phyloP scores from a whole-genome alignment of 2,888 invertebrate species.

The Drosophila robusta region DNA sequence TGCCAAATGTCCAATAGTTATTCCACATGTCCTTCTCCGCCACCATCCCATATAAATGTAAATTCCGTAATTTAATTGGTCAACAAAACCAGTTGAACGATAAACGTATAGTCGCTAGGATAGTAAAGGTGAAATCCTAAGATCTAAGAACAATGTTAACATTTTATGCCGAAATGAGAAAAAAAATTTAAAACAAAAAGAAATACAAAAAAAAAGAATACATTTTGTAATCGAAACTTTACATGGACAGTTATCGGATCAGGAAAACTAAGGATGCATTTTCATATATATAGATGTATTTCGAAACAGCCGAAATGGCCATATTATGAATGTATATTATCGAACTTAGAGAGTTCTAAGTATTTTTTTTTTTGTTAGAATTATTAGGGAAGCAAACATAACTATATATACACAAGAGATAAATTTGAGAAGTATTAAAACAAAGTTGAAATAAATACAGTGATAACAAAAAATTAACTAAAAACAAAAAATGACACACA shows the following conservation, averaged over 20 bases:
- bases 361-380: constrained; percentile 22
- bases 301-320: constrained; percentile 6
- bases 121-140: constrained; percentile 75
- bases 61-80: neutral
- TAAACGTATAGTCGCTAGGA: constrained; percentile 25
- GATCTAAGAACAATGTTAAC: constrained; percentile 77
- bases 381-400: constrained; percentile 18
- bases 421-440: constrained; percentile 15
- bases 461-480: constrained; percentile 10
- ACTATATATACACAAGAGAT: constrained; percentile 23
- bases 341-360: constrained; percentile 1
- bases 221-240: constrained; percentile 56
- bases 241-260: constrained; percentile 44
- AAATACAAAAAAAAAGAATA: constrained; percentile 13
- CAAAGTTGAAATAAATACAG: neutral
- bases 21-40: neutral
- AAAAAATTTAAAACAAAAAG: constrained; percentile 23
- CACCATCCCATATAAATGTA: neutral
- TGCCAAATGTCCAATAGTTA: constrained; percentile 3
- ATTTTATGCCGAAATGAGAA: constrained; percentile 61
- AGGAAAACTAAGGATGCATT: constrained; percentile 20
- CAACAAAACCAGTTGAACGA: constrained; percentile 7
- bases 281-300: constrained; percentile 17
- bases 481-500: neutral
- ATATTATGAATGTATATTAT: constrained; percentile 15